Percentiles rank a stretch among this genome's conserved stretches.
Evolutionary conservation across 2,888 invertebrate species (phyloP).

Genomic region (Matsumyia berberina): DNA sequence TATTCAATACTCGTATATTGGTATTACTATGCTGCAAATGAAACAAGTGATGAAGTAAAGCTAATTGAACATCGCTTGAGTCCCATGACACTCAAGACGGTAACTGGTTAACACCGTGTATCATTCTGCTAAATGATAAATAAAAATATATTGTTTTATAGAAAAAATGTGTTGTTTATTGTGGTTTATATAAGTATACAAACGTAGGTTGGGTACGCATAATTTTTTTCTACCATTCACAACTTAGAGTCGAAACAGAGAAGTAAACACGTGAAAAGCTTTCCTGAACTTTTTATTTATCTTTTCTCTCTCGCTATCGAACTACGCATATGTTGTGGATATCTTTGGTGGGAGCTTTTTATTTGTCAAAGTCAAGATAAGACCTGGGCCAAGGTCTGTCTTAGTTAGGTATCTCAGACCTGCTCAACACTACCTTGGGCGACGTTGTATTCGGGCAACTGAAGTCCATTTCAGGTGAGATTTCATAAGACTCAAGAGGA

Average conservation of each 20-base stretch:
- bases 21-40: background rate
- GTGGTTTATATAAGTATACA: background rate
- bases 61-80: background rate
- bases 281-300: too few species aligned
- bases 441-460: too few species aligned
- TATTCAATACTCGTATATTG: background rate
- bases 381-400: too few species aligned
- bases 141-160: background rate
- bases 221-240: background rate
- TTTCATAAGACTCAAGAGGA: too few species aligned
- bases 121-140: background rate
- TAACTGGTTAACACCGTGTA: background rate
- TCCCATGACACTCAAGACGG: constrained; percentile 8
- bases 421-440: too few species aligned
- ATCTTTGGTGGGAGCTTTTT: too few species aligned
- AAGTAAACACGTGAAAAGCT: too few species aligned
- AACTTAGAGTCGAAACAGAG: background rate
- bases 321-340: too few species aligned
- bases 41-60: background rate
- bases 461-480: too few species aligned
- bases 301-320: too few species aligned
- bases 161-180: background rate
- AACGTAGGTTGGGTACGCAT: background rate
- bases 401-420: too few species aligned
- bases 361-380: too few species aligned